A percentile compares a stretch with the other conserved stretches of the same genome.
These are phyloP conservation scores for Hemiprocne comata DNA, from an alignment of 2,113 vertebrate genomes.

Conservation along the genomic window DNA sequence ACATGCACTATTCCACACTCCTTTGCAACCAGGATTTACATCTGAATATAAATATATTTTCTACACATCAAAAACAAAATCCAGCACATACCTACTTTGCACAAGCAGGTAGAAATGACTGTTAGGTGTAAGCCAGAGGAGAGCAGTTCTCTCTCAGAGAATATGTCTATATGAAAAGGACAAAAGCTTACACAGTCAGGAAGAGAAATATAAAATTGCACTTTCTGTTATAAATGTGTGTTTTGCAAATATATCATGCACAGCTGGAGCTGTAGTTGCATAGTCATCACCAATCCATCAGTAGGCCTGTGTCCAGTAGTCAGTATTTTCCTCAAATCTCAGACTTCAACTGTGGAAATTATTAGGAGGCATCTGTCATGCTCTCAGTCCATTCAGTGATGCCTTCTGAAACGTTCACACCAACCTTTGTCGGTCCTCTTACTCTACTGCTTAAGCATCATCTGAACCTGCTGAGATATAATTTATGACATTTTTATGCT, in stretches of 20 bases:
- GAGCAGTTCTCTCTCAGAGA: neutral
- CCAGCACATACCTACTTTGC: neutral
- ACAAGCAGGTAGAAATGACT: neutral
- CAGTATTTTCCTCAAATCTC: neutral
- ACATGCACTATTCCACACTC: neutral
- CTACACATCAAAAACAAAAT: neutral
- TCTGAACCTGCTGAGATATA: neutral
- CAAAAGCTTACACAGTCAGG: neutral
- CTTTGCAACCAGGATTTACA: neutral
- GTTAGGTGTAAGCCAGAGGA: neutral
- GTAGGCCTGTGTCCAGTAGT: neutral
- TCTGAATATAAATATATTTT: neutral
- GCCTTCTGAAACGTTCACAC: neutral
- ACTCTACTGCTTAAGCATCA: neutral
- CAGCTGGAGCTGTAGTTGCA: neutral
- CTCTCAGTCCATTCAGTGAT: neutral
- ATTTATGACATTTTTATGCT: neutral
- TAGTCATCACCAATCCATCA: neutral
- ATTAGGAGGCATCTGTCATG: neutral
- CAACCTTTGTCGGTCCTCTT: neutral
- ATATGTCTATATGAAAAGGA: neutral
- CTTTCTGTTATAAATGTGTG: neutral
- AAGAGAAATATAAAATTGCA: neutral
- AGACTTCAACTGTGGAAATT: neutral
- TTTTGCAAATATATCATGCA: neutral